Conservation (phyloP, 2,888 invertebrate species). For the Eupithecia subumbrata region DNA sequence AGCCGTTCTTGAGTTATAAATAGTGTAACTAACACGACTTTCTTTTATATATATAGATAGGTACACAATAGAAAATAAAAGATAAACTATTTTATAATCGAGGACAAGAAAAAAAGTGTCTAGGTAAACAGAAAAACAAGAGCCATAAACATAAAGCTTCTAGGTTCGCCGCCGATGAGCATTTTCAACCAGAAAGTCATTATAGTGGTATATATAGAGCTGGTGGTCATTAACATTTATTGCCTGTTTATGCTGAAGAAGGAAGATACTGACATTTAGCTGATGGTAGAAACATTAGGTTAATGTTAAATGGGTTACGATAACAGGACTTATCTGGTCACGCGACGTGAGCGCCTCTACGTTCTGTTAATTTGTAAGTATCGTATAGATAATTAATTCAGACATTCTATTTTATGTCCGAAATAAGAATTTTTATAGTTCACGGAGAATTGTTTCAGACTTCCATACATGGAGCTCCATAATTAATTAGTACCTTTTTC, state of each 20-base stretch:
- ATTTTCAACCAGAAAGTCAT: not conserved
- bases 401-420: not conserved
- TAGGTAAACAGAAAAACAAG: not conserved
- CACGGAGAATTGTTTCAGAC: not conserved
- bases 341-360: not conserved
- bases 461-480: not conserved
- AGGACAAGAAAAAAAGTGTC: not conserved
- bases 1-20: no score
- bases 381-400: not conserved
- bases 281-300: not conserved
- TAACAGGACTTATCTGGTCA: not conserved
- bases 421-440: not conserved
- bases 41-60: no score
- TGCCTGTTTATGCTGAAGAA: constrained; percentile 5
- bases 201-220: not conserved
- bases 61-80: no score
- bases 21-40: no score
- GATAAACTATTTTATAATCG: not conserved
- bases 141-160: not conserved
- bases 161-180: not conserved
- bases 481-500: not conserved
- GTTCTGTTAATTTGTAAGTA: not conserved
- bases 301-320: not conserved
- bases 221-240: not conserved
- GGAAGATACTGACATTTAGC: constrained; percentile 3